Evolutionary conservation across 1,140 invertebrate species (phyloP), one percentile per base, ranked within the genome.

Genomic region (Leptopilina clavipes): DNA sequence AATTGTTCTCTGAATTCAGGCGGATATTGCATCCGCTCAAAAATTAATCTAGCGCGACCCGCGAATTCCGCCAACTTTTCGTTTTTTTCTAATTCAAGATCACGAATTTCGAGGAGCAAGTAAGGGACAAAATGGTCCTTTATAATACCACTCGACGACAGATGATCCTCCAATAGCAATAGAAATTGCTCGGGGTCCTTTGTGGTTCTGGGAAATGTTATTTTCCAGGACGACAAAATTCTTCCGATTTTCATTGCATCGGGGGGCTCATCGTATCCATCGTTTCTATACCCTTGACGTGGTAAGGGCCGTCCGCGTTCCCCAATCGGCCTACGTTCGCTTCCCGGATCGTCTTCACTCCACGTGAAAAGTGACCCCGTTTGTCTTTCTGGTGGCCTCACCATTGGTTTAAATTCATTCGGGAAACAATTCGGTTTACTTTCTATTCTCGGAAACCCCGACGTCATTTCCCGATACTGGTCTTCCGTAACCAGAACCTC

Each of bases 1-100:
- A 76, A n/a, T 43, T 76, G 75, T 56, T 76, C 70, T 3, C 17
- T 31, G 25, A 76, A 76, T n/a, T 48, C 12, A 14, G 75, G 75
- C 0, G 75, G 75, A 25, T 76, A 22, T 9, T 56, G 43, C 75
- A 76, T 76, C 7, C 22, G 5, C 31, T 76, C 75, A 17, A 76
- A 76, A 43, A 76, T 72, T 1, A 76, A 25, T 10, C 75, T 44
- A 1, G 75, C 75, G 6, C 75, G 19, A 70, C 75, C 72, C 2
- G 75, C 31, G 17, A 76, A 76, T 59, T 76, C 75, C 5, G 52
- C 17, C 5, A 56, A 19, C 1, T 1, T 18, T 8, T 56, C 44
- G 1, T 11, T n/a, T 11, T 14, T 48, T 48, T n/a, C 44, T 1
- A 48, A 11, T n/a, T 48, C n/a, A 1, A 48, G 14, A 1, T 48